Evolutionary conservation across 2,888 invertebrate species (phyloP), one percentile per base, ranked within the genome.

Genomic region (Scotopteryx bipunctaria): DNA sequence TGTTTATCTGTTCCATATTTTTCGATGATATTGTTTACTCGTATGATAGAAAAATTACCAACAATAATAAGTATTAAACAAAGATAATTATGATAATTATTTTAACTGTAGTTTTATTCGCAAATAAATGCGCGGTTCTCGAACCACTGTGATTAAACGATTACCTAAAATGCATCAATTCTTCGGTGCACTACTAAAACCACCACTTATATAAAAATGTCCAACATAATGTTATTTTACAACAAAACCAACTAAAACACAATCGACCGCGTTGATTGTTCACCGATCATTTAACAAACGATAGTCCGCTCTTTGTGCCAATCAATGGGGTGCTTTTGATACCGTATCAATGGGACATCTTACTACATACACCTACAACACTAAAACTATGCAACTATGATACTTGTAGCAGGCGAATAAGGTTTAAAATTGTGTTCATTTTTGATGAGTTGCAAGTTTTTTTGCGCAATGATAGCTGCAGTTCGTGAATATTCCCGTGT

Each of bases 391-490:
- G 5, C 4, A 0, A 49, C 13, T 38, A 13, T 41, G 35, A 27
- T 33, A 43, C 57, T 59, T 69, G 64, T 46, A 2, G 1, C 5
- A 2, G 14, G 5, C 0, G 2, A 2, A 54, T 73, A 79, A 62
- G 61, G 73, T 50, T 42, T 27, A 63, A 46, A 61, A 50, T 71
- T n/a, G n/a, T 43, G 3, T n/a, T 3, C 13, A 5, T 13, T n/a
- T 37, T 33, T 37, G 35, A 31, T 11, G 17, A 59, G 61, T 63
- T 69, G 55, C 52, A 56, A 61, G 65, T 76, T 85, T 86, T 86
- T 90, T 90, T 90, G 89, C 89, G 90, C 87, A 90, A 90, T 88
- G 90, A 89, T 86, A 88, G 68, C 75, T 67, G 59, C 64, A 63
- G 81, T 86, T 81, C 90, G 89, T 90, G 89, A 76, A 87, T 85